phyloP scores from a whole-genome alignment of 2,888 invertebrate species.

The Tetranychus piercei region DNA sequence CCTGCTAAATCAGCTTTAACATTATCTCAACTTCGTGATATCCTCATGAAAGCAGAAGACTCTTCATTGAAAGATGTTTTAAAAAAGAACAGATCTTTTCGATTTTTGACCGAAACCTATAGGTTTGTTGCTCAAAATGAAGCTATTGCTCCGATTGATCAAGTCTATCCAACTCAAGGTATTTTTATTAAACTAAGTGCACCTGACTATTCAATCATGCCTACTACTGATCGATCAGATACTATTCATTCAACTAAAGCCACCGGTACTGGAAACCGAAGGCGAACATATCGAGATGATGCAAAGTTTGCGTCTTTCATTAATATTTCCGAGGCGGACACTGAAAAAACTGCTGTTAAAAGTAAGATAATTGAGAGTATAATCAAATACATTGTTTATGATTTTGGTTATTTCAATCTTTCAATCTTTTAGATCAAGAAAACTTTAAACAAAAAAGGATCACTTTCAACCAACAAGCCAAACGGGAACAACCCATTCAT shows the following conservation, averaged over 20 bases:
- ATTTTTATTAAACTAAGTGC: slow-evolving; percentile 24
- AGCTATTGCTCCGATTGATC: slow-evolving; percentile 21
- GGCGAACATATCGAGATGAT: slow-evolving; percentile 59
- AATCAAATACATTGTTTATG: background rate
- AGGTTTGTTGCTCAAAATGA: slow-evolving; percentile 20
- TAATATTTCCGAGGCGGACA: slow-evolving; percentile 82
- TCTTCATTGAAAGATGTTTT: slow-evolving; percentile 15
- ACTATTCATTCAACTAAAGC: slow-evolving; percentile 96
- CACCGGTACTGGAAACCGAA: slow-evolving; percentile 97
- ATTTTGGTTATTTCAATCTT: background rate
- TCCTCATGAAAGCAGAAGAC: slow-evolving; percentile 18
- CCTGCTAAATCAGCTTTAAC: slow-evolving; percentile 17
- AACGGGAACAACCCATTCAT: background rate
- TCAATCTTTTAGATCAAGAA: background rate
- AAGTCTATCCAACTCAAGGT: slow-evolving; percentile 26
- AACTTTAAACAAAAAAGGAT: background rate
- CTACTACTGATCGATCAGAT: slow-evolving; percentile 65
- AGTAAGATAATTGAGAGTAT: background rate
- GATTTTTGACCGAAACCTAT: slow-evolving; percentile 22
- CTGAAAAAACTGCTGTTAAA: slow-evolving; percentile 50
- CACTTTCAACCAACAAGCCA: background rate
- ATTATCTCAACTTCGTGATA: slow-evolving; percentile 20
- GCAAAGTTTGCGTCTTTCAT: slow-evolving; percentile 53
- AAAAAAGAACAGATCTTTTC: slow-evolving; percentile 10
- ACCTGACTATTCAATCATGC: slow-evolving; percentile 1